phyloP scores from a whole-genome alignment of 2,797 vertebrate genomes.

The Sebastes iracundus region DNA sequence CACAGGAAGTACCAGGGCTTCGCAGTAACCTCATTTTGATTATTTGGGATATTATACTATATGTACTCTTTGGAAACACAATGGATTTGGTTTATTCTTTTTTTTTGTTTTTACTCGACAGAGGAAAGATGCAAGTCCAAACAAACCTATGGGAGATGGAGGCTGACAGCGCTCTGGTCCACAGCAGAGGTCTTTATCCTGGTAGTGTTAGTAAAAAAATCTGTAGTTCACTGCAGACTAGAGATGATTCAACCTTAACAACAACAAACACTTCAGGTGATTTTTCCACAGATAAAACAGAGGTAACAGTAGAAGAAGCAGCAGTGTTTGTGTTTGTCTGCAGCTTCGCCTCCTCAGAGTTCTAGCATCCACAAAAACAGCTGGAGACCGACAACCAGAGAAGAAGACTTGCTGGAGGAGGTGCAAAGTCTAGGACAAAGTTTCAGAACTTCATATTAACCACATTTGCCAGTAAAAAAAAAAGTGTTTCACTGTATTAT shows the following conservation, averaged over 20 bases:
- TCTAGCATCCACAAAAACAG: not conserved
- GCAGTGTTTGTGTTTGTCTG: not conserved
- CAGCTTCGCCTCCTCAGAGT: not conserved
- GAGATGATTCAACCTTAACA: not conserved
- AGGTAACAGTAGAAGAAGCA: not conserved
- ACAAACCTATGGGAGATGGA: not conserved
- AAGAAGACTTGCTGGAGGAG: not conserved
- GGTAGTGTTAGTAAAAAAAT: not conserved
- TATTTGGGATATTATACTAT: not conserved
- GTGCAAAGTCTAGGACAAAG: not conserved
- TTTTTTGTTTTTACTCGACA: not conserved
- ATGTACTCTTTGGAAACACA: too few species aligned
- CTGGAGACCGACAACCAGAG: not conserved
- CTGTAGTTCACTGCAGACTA: not conserved
- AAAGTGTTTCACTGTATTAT: not conserved
- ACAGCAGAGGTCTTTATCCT: not conserved
- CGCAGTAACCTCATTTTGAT: not conserved
- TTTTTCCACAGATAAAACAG: not conserved
- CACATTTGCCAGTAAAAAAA: not conserved
- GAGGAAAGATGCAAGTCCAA: not conserved
- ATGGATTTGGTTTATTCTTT: not conserved
- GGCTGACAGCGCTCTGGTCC: not conserved
- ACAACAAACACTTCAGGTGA: not conserved
- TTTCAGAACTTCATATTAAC: not conserved
- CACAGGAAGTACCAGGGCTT: not conserved